Base-by-base conservation (phyloP, 2,888 invertebrate species). In the Trachelus tabidus region DNA sequence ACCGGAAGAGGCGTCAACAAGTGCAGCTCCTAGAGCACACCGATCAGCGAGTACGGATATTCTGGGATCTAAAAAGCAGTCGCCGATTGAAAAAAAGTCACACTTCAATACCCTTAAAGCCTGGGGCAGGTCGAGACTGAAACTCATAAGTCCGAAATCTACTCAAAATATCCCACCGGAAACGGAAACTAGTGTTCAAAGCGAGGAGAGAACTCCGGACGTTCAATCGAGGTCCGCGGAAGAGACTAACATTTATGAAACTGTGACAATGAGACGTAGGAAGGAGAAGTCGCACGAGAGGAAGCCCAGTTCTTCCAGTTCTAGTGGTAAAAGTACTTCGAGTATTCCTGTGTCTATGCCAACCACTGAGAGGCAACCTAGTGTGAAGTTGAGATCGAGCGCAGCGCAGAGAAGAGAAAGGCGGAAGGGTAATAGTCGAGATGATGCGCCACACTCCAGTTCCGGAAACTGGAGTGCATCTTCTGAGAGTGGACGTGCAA, bases 381-480 rank as follows among this genome's bases (percentile, higher is more conserved):
- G 94, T 80, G 97, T 97, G 2, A 96, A 96, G 92, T 92, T 97
- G 88, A 93, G 97, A 83, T 96, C 95, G 84, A 95, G 95, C 76
- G 95, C 96, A 3, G 94, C 94, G 68, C 95, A 96, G 90, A 94
- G 95, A 85, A 92, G 96, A 82, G 93, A 95, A 87, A 93, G 96
- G 80, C 93, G 96, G 81, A 94, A 94, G 68, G 95, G 94, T 31
- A 92, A 93, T 73, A 94, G 93, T 73, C 92, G 92, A 77, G 96
- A 95, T 90, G 97, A 97, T 82, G 96, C 97, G 88, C 96, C 95
- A 68, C 96, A 97, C 92, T 97, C 97, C 1, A 97, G 97, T 23
- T 96, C 97, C 87, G 98, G 98, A 69, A 98, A 98, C 92, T 98
- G 98, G 98, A 97, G 97, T 84, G 98, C 97, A 1, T 98, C 97